Percentiles rank a stretch among this genome's conserved stretches.
These are phyloP conservation scores for Rhinatrema bivittatum DNA, from an alignment of 2,797 vertebrate genomes.

Conservation along the genomic window DNA sequence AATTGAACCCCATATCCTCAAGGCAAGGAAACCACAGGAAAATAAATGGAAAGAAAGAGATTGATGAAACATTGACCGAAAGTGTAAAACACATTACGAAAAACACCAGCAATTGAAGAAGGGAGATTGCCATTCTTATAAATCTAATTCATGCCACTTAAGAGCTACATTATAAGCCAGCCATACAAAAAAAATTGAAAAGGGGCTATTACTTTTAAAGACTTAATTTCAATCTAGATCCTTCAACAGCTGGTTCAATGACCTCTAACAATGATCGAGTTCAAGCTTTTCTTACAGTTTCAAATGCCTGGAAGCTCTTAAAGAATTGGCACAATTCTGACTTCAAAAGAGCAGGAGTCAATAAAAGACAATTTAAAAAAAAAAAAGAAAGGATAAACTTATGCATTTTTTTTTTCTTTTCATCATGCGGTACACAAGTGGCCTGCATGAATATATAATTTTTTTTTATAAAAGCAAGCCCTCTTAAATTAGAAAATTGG, in stretches of 20 bases:
- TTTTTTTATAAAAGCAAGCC: no score
- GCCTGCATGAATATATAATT: no score
- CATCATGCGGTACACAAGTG: no score
- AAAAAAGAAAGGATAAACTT: no score
- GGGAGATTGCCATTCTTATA: conserved; percentile 21
- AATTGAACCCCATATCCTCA: no score
- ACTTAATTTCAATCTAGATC: conserved; percentile 27
- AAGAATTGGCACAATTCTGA: no score
- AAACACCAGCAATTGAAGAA: conserved; percentile 16
- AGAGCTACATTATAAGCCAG: conserved; percentile 19
- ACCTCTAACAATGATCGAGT: conserved; percentile 26
- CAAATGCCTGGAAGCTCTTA: conserved; percentile 19
- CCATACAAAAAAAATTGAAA: conserved; percentile 31
- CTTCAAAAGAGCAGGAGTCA: no score
- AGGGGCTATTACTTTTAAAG: conserved; percentile 25
- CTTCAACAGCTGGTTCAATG: conserved; percentile 20
- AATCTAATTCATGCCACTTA: conserved; percentile 32
- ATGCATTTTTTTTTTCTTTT: no score
- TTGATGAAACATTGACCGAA: conserved; percentile 20
- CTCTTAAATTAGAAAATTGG: no score
- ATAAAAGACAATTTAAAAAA: no score
- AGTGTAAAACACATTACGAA: conserved; percentile 13
- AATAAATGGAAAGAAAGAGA: no score
- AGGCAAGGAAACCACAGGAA: no score
- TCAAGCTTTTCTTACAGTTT: conserved; percentile 16